Evolutionary conservation across 2,888 invertebrate genomes (phyloP), one percentile per base, ranked within the genome.

Genomic region (Litoditis marina): DNA sequence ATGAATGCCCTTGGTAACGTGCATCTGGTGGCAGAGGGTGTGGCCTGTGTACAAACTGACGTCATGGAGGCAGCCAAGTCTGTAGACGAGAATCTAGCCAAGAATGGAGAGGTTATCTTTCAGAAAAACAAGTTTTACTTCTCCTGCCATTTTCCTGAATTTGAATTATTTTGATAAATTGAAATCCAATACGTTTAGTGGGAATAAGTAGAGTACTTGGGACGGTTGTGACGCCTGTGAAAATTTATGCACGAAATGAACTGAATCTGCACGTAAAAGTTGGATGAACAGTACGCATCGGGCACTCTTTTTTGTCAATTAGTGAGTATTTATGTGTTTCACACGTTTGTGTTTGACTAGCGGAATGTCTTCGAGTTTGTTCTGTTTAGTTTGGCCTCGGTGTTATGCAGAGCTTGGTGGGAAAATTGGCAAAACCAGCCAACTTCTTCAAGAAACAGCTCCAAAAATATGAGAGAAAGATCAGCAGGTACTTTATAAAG

Each of bases 1-100:
- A 64, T 70, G 69, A 78, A 79, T 52, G 64, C 75, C 4, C 66
- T 77, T 19, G 55, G 57, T 8, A 78, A 78, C 52, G 62, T 78
- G 13, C 72, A 72, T 46, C 56, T 62, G 36, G 67, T 74, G 28
- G 73, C 74, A 34, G 70, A 73, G 49, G 76, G 77, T 25, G 72
- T 76, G 5, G 70, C 72, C 7, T 78, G 78, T 56, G 68, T 78
- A 8, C 77, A 77, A 52, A 62, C 62, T 11, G 66, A 74, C 51
- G 74, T 78, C 13, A 65, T 69, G 58, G 68, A 60, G 34, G 66
- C 72, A 22, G 68, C 63, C 25, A 58, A 71, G 27, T 76, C 77
- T 46, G 65, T 76, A 27, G 65, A 72, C 46, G 67, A 67, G 8
- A 71, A 72, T 54, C 51, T 72, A 25, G 65, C 66, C 51, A 63